Evolutionary conservation across 1,140 invertebrate genomes (phyloP), one percentile per base, ranked within the genome.

Genomic region (Oppia nitens): DNA sequence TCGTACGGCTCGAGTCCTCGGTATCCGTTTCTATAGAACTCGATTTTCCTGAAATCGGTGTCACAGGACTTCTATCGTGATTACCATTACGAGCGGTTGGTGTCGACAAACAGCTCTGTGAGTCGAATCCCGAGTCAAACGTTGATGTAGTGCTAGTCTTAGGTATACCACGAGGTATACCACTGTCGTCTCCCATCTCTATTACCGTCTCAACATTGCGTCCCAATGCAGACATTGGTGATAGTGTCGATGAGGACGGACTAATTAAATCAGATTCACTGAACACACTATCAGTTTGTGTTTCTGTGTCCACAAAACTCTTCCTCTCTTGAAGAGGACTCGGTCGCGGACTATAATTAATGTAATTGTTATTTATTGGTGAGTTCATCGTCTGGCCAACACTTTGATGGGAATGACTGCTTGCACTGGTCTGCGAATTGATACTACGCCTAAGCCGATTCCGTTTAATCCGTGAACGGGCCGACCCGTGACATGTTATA

Each of bases 281-380:
- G 14, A 23, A 51, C 49, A 51, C 49, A 51, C 23, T 28, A 51
- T 82, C 81, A 1, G 81, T 83, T 70, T 83, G 81, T 0, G 81
- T 83, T 66, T 82, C 79, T 57, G 70, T 76, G 62, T 81, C 79
- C 9, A 81, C 74, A 26, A 67, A 45, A 50, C 21, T 57, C 27
- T 40, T 24, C 12, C 24, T 9, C 20, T 60, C 45, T 14, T 25
- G 2, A 24, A 29, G 17, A 14, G 54, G 21, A 60, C 32, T 21
- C 11, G 32, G 47, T 40, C 55, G 24, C 26, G 53, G 45, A 52
- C 56, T 29, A 48, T 20, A 29, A 9, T 21, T 57, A 29, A 27
- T 60, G 26, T 28, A 45, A 32, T 40, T 17, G 17, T 40, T 40
- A 40, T 6, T 40, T 40, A 40, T 9, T 9, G 32, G 32, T 9